Evolutionary conservation across 1,140 invertebrate species (phyloP).

Genomic region (Drosophila ficusphila): DNA sequence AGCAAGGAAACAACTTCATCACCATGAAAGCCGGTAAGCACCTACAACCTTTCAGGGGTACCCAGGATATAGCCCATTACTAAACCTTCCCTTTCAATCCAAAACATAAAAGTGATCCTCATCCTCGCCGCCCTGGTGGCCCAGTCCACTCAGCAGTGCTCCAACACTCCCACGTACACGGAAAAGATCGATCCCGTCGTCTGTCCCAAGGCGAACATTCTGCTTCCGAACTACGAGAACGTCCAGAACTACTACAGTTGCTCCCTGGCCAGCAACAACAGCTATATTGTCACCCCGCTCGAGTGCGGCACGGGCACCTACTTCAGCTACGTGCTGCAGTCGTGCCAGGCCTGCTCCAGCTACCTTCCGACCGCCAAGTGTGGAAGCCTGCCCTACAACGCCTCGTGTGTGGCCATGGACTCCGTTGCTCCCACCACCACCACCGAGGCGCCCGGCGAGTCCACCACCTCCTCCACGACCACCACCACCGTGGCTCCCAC

Average conservation of each 20-base stretch:
- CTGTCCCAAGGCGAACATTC: constrained; percentile 21
- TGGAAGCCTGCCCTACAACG: not conserved
- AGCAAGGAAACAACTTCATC: constrained; percentile 15
- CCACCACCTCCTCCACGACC: too few relatives aligned
- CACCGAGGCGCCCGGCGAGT: not conserved
- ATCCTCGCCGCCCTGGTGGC: constrained; percentile 51
- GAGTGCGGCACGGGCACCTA: not conserved
- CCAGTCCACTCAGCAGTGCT: constrained; percentile 7
- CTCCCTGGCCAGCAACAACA: too few relatives aligned
- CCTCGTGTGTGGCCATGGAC: constrained; percentile 13
- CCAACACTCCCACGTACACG: constrained; percentile 22
- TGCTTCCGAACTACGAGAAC: constrained; percentile 58
- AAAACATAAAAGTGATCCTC: constrained; percentile 40
- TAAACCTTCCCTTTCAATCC: not conserved
- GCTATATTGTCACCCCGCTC: not conserved
- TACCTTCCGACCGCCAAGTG: constrained; percentile 49
- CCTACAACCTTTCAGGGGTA: not conserved
- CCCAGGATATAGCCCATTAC: constrained; percentile 10
- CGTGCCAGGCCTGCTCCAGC: constrained; percentile 19
- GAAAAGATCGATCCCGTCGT: constrained; percentile 9
- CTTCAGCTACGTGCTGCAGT: constrained; percentile 46
- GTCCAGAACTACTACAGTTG: constrained; percentile 34
- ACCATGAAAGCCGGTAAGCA: constrained; percentile 71
- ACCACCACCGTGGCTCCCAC: not conserved
- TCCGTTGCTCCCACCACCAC: not conserved